A percentile compares a stretch with the other conserved stretches of the same genome.
These are phyloP conservation scores for Drosophila atripex DNA, from an alignment of 2,888 invertebrate genomes.

Conservation along the genomic window DNA sequence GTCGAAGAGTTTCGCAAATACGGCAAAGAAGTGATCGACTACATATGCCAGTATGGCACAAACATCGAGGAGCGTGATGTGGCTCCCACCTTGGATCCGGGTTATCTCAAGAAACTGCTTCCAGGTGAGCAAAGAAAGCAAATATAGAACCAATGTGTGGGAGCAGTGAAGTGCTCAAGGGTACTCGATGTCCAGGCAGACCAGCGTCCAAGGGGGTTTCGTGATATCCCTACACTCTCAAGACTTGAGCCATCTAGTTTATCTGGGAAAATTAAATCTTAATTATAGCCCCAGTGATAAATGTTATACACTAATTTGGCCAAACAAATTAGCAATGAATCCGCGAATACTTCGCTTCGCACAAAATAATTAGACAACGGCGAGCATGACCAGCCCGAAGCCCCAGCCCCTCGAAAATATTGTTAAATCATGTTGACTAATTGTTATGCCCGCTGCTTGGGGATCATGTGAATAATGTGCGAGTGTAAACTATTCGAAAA, in stretches of 20 bases:
- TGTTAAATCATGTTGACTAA: constrained; percentile 74
- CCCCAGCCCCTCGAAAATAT: constrained; percentile 41
- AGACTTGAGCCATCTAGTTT: too few species aligned
- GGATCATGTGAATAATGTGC: constrained; percentile 43
- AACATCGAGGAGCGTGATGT: constrained; percentile 88
- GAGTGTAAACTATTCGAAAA: constrained; percentile 43
- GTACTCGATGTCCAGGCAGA: too few species aligned
- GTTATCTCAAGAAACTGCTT: constrained; percentile 89
- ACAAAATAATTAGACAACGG: constrained; percentile 37
- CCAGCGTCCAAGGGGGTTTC: too few species aligned
- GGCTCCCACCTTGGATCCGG: constrained; percentile 91
- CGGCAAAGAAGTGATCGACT: constrained; percentile 93
- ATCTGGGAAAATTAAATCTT: too few species aligned
- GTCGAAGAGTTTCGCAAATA: constrained; percentile 89
- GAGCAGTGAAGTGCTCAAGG: too few species aligned
- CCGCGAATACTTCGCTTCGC: constrained; percentile 46
- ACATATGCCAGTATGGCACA: constrained; percentile 91
- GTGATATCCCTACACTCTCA: too few species aligned
- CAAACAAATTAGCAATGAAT: constrained; percentile 63
- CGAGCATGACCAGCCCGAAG: constrained; percentile 27
- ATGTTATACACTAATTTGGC: constrained; percentile 53
- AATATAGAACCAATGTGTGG: too few species aligned
- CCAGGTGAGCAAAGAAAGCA: constrained; percentile 84
- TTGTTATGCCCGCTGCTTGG: constrained; percentile 43
- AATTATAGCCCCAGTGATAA: constrained; percentile 57